These are phyloP conservation scores for Pachyuromys duprasi DNA, from an alignment of 2,797 vertebrate genomes.

Conservation along the genomic window DNA sequence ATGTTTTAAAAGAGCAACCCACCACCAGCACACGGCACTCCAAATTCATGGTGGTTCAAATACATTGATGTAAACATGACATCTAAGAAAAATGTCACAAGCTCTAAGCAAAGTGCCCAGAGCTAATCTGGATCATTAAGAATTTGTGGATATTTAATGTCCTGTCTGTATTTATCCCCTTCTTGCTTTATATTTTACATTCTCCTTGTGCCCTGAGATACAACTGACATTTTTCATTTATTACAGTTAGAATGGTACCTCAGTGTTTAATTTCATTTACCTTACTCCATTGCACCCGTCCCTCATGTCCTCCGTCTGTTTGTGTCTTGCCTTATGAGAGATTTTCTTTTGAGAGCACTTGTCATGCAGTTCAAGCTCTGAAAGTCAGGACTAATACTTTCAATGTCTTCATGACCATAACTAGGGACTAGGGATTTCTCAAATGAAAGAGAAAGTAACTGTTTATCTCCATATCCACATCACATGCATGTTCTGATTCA, in stretches of 20 bases:
- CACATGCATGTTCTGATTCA: neutral
- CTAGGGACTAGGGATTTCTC: slow-evolving; percentile 43
- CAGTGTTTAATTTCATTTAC: neutral
- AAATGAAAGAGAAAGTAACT: slow-evolving; percentile 25
- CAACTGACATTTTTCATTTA: neutral
- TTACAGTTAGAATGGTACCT: neutral
- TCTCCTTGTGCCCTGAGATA: neutral
- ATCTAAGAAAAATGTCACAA: neutral
- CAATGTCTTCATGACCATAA: slow-evolving; percentile 5
- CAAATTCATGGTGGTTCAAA: neutral
- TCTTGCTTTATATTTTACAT: neutral
- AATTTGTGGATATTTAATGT: neutral
- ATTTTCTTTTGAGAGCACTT: slow-evolving; percentile 45
- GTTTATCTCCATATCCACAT: neutral
- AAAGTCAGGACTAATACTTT: slow-evolving; percentile 43
- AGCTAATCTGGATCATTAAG: neutral
- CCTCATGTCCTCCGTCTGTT: neutral
- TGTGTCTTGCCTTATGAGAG: slow-evolving; percentile 2
- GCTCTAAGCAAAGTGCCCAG: neutral
- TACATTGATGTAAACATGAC: neutral
- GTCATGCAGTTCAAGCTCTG: slow-evolving; percentile 10
- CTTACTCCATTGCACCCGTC: neutral
- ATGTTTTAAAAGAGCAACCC: neutral
- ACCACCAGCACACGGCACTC: neutral
- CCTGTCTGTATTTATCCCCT: neutral